Evolutionary conservation across 2,113 vertebrate species (phyloP), one percentile per base, ranked within the genome.

Genomic region (Psammodynastes pulverulentus): DNA sequence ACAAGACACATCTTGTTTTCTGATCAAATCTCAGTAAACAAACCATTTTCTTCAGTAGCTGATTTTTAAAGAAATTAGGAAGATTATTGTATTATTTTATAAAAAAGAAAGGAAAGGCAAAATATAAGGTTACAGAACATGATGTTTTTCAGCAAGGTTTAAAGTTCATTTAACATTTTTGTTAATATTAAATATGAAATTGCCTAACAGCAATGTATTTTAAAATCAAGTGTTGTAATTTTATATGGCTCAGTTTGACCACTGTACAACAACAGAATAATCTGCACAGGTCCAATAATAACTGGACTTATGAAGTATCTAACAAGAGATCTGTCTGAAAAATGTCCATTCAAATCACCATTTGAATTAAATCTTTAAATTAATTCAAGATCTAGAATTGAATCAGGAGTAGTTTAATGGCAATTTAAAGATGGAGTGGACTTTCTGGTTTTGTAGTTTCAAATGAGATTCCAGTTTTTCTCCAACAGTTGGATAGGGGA

Each of bases 21-120:
- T 19, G 34, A 93, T 86, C 53, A 88, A 90, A 45, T 88, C 90
- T 87, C 92, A 91, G 48, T 62, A 54, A 54, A 54, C 9, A 89
- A 91, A 5, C 0, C 9, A 15, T 46, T 19, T 48, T 67, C 2
- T 9, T 15, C 62, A 88, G 17, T 3, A 89, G 34, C 91, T 12
- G 86, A 52, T 53, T 92, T 0, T 48, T 49, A 0, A 90, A 92
- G 13, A 4, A 48, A 43, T 51, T 34, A 43, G 10, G 23, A 13
- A n/a, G 9, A 67, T 23, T 24, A 5, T 17, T 67, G 13, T 39
- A 45, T 89, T 6, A 79, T 21, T 79, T 48, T 51, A 9, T 13
- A n/a, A 39, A 29, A 67, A n/a, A 24, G 4, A 52, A 87, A 87
- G 13, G 24, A 17, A 49, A 26, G 9, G 84, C 45, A 87, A 19